Conservation (phyloP, 64 coral and sea anemone genomes). For the Stylophora pistillata region DNA sequence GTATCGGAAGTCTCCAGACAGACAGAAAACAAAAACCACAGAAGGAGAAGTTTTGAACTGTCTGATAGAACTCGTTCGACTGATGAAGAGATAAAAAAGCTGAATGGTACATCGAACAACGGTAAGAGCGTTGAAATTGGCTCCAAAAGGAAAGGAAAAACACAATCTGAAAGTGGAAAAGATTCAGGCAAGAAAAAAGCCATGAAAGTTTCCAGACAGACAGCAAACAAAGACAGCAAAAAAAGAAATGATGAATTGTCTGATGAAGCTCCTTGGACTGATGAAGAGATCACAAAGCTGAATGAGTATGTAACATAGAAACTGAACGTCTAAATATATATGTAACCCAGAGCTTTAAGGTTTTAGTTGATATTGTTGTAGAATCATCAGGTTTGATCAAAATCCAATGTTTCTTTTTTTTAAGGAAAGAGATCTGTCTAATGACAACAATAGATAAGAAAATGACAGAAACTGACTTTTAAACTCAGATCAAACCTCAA, state of each 20-base stretch:
- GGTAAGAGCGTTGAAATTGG: too few relatives aligned
- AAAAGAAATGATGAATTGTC: not conserved
- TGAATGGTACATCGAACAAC: too few relatives aligned
- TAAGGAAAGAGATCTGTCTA: too few relatives aligned
- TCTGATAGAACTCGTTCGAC: not conserved
- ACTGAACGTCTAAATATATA: not conserved
- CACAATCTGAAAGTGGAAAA: not conserved
- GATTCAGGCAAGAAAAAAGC: not conserved
- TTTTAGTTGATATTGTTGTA: too few relatives aligned
- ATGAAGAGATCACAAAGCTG: conserved; percentile 39
- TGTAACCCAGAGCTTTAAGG: not conserved
- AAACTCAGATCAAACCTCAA: too few relatives aligned
- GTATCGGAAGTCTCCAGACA: conserved; percentile 13
- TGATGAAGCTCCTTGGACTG: conserved; percentile 33
- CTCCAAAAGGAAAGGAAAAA: too few relatives aligned
- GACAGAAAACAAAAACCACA: not conserved
- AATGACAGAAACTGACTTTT: too few relatives aligned
- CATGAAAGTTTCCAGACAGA: conserved; percentile 13
- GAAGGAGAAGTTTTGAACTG: not conserved
- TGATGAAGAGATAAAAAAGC: too few relatives aligned
- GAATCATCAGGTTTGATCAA: too few relatives aligned
- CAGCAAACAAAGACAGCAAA: not conserved
- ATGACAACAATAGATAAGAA: too few relatives aligned
- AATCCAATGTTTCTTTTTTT: too few relatives aligned
- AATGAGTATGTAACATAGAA: conserved; percentile 34